Evolutionary conservation across 2,888 invertebrate species (phyloP), one percentile per base, ranked within the genome.

Genomic region (Eupithecia abbreviata): DNA sequence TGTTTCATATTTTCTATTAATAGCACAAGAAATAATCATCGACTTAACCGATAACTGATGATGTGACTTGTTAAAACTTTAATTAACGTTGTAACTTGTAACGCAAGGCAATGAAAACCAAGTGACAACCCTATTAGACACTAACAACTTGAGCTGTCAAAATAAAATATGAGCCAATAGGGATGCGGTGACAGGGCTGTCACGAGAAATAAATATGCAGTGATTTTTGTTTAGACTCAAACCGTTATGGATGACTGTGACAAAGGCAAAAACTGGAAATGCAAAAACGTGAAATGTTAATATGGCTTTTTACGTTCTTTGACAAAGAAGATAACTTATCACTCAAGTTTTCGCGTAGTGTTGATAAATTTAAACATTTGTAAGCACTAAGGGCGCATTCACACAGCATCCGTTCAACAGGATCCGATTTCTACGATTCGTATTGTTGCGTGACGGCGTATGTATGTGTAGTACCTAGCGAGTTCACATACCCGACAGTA

Each of bases 101-200:
- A 58, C 58, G 42, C 51, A 43, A 66, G 67, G 62, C 58, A 72
- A 77, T 67, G 73, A 76, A 78, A 79, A 77, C 75, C 68, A 80
- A 78, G 83, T 84, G 89, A 84, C 89, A 90, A 81, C 88, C 90
- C 90, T 89, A 84, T 86, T 85, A 87, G 85, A 86, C 83, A 84
- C 84, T 86, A 88, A 89, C 87, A 88, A 86, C 85, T 82, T 85
- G 85, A 88, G 84, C 90, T 92, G 92, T 92, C 93, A 94, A 92
- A 93, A 92, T 94, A 94, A 94, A 89, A 93, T 94, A 94, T 93
- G 93, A 93, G 89, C 90, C 93, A 93, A 93, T 93, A 93, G 91
- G 91, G 89, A 87, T 85, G 87, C 89, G 93, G 81, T 86, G 94
- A 93, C 93, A 93, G 92, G 87, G 89, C 89, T 90, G 94, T 94